Evolutionary conservation across 2,797 vertebrate species (phyloP), one percentile per base, ranked within the genome.

Genomic region (Discoglossus pictus): DNA sequence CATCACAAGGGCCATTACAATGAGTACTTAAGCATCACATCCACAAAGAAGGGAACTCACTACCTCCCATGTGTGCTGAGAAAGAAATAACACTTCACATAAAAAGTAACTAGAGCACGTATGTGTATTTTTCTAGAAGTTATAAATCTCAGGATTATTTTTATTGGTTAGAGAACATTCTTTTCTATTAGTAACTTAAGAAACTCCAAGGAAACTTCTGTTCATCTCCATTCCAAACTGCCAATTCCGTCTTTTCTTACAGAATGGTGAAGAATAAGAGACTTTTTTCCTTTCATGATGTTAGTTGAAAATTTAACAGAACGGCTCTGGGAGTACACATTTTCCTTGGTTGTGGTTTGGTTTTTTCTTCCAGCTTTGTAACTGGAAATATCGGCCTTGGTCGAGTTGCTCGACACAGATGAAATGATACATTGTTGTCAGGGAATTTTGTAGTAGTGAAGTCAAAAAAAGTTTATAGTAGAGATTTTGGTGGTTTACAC

Each of bases 311-410:
- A 72, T 64, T 75, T 60, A 39, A 18, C 16, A 69, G 78, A 73
- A 43, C 36, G 70, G 59, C 15, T 0, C 38, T 0, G 25, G 20
- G 54, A 38, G 25, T 67, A 70, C 78, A 25, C 25, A 21, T 65
- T 82, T 86, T 80, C 81, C 64, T 73, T 78, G 84, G 74, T 79
- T 78, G 73, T 78, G 76, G 78, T 82, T 86, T 77, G 71, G 59
- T 54, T 55, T 76, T 71, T 58, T 62, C 35, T 70, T 78, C 80
- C 83, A 85, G 84, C 23, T 66, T 73, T 55, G 81, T 76, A 69
- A 85, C 82, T 73, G 63, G 65, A 84, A 83, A 78, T 48, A 58
- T 1, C 42, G 50, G 31, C 72, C 80, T 77, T 60, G 65, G 72
- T 80, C 74, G 74, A 75, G 71, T 65, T 1, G 4, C 74, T 73